These are phyloP conservation scores for Tenthredo notha DNA, from an alignment of 2,888 invertebrate genomes.

Conservation along the genomic window DNA sequence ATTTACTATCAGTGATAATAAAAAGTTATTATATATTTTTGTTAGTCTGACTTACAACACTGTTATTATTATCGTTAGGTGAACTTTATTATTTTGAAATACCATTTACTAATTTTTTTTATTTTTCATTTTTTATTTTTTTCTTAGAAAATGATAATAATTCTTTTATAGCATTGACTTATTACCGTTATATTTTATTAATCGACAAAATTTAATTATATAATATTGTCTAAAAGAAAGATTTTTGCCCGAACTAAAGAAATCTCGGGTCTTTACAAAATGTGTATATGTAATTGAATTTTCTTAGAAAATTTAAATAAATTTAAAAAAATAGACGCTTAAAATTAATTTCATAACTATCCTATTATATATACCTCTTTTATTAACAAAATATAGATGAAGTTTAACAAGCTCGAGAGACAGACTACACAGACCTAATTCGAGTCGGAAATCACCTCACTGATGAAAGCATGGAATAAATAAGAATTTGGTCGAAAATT, in stretches of 20 bases:
- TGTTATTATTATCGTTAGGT: conserved; percentile 61
- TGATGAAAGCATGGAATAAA: neutral
- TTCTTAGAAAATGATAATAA: conserved; percentile 54
- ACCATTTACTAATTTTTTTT: conserved; percentile 44
- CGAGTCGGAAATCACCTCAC: neutral
- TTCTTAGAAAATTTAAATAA: conserved; percentile 47
- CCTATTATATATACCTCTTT: neutral
- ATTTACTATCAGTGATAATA: conserved; percentile 62
- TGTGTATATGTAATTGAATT: conserved; percentile 50
- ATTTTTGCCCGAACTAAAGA: neutral
- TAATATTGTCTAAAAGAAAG: neutral
- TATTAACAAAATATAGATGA: neutral
- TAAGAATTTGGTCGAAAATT: neutral
- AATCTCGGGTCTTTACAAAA: conserved; percentile 6
- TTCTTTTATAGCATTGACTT: conserved; percentile 63
- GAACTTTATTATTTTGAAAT: conserved; percentile 65
- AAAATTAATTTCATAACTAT: conserved; percentile 23
- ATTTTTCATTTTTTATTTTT: neutral
- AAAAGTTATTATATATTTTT: conserved; percentile 55
- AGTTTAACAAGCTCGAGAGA: neutral
- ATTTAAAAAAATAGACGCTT: conserved; percentile 34
- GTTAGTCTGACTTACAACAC: conserved; percentile 66
- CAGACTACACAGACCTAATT: neutral
- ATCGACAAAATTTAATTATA: conserved; percentile 27
- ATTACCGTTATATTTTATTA: conserved; percentile 9